Percentiles rank a stretch among this genome's conserved stretches.
phyloP scores from a whole-genome alignment of 2,888 invertebrate species.

The Protonemura montana region DNA sequence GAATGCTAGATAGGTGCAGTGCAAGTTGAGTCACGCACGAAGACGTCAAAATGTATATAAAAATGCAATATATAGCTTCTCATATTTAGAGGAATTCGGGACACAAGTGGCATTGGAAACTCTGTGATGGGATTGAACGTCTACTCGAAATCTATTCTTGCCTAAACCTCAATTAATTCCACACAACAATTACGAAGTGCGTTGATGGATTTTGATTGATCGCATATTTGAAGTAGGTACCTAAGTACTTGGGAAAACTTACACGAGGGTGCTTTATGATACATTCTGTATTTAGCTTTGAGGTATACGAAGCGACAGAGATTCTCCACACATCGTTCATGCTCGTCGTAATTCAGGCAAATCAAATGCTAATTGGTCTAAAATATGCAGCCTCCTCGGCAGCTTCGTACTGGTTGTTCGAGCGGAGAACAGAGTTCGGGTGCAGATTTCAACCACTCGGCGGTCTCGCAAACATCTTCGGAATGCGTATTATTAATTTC shows the following conservation, averaged over 20 bases:
- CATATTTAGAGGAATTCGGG: too few relatives aligned
- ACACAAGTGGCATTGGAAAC: too few relatives aligned
- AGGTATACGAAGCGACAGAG: not conserved
- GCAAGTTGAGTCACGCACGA: too few relatives aligned
- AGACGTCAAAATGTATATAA: not conserved
- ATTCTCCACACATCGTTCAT: not conserved
- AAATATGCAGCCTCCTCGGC: not conserved
- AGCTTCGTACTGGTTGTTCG: not conserved
- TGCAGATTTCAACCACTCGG: not conserved
- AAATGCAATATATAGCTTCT: too few relatives aligned
- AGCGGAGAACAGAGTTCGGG: not conserved
- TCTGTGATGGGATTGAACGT: not conserved
- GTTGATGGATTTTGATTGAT: not conserved
- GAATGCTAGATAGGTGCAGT: too few relatives aligned
- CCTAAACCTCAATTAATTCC: not conserved
- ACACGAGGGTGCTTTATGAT: not conserved
- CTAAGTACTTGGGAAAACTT: not conserved
- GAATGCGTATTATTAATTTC: conserved; percentile 29
- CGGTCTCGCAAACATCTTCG: not conserved
- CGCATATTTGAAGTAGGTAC: not conserved
- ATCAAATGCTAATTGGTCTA: conserved; percentile 12
- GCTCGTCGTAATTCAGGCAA: not conserved
- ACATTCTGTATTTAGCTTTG: not conserved
- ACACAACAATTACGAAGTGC: not conserved
- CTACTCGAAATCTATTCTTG: not conserved